Evolutionary conservation across 2,888 invertebrate genomes (phyloP).

Genomic region (Oligia strigilis): DNA sequence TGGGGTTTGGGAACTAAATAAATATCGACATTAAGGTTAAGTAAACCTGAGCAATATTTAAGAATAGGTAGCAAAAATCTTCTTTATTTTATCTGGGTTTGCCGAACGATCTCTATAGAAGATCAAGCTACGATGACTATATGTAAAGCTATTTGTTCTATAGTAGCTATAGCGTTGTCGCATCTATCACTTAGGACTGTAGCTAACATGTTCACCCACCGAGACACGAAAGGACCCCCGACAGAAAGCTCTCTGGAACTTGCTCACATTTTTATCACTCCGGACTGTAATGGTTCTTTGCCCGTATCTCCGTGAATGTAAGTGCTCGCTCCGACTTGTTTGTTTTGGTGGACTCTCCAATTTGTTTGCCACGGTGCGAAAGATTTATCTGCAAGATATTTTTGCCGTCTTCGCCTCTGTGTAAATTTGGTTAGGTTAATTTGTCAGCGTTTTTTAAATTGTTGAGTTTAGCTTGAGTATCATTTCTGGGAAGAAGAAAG

Average conservation of each 20-base stretch:
- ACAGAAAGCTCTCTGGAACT: conserved; percentile 41
- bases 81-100: background rate
- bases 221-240: background rate
- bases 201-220: conserved; percentile 1
- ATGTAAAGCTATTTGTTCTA: background rate
- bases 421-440: conserved; percentile 50
- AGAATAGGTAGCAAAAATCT: background rate
- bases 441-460: conserved; percentile 12
- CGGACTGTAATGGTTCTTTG: conserved; percentile 54
- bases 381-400: conserved; percentile 55
- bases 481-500: conserved; percentile 1
- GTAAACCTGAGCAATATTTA: background rate
- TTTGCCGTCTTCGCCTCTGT: conserved; percentile 21
- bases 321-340: conserved; percentile 57
- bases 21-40: background rate
- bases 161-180: background rate
- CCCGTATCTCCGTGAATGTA: conserved; percentile 51
- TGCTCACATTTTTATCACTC: conserved; percentile 52
- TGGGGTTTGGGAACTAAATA: background rate
- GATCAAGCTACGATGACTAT: too few species aligned
- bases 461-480: conserved; percentile 1
- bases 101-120: background rate
- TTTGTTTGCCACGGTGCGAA: conserved; percentile 46
- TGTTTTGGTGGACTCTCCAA: conserved; percentile 41
- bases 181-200: background rate